A percentile compares a stretch with the other conserved stretches of the same genome.
Evolutionary conservation across 1,140 invertebrate species (phyloP).

Genomic region (Dendroctonus ponderosae): DNA sequence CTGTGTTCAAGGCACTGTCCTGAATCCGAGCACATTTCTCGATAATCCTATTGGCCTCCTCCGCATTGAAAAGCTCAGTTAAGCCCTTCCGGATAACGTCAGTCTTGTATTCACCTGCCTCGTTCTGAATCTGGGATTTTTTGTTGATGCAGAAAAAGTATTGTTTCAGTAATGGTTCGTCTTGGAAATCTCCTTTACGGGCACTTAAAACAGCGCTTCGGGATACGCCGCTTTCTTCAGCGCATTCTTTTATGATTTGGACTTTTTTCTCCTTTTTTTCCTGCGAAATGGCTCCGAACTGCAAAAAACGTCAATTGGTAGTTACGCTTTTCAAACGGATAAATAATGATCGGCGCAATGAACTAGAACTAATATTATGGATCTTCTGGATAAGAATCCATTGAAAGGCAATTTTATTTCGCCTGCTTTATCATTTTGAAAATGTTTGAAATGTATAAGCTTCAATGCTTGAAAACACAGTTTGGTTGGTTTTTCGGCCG

Average conservation of each 20-base stretch:
- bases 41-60: constrained; percentile 19
- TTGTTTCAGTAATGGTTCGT: constrained; percentile 47
- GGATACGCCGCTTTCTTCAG: constrained; percentile 47
- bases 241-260: constrained; percentile 49
- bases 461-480: no score
- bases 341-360: no score
- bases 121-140: constrained; percentile 47
- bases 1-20: not conserved
- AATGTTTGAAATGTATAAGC: no score
- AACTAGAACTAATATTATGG: no score
- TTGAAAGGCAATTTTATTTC: no score
- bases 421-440: no score
- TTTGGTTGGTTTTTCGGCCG: no score
- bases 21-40: constrained; percentile 15
- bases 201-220: constrained; percentile 47
- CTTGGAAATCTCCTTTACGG: constrained; percentile 49
- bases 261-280: constrained; percentile 10
- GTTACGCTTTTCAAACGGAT: no score
- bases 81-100: constrained; percentile 49
- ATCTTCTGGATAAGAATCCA: no score
- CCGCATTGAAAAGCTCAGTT: constrained; percentile 49
- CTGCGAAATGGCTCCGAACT: not conserved
- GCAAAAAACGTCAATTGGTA: not conserved
- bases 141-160: constrained; percentile 52
- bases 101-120: constrained; percentile 48